These are phyloP conservation scores for Diuraphis noxia DNA, from an alignment of 1,140 invertebrate genomes.

Conservation along the genomic window DNA sequence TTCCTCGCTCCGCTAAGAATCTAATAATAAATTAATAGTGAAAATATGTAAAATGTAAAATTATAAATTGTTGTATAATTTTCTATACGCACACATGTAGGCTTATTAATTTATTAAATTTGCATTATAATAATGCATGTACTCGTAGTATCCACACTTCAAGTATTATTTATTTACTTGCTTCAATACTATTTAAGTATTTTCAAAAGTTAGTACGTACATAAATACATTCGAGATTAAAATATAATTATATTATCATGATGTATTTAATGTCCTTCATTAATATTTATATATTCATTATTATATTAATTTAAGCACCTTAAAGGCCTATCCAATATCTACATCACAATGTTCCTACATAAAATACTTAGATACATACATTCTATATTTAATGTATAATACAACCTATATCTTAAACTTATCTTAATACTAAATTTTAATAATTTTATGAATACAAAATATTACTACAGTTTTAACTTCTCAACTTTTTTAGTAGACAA, in stretches of 20 bases:
- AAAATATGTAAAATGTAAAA: no score
- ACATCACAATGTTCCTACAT: background rate
- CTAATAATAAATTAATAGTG: no score
- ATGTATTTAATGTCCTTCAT: background rate
- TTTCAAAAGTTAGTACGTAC: no score
- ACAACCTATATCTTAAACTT: no score
- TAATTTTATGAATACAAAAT: no score
- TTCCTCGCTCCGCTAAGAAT: no score
- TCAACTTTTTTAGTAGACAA: no score
- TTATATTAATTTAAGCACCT: background rate
- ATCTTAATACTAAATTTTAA: no score
- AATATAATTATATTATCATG: no score
- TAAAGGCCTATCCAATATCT: background rate
- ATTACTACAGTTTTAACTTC: no score
- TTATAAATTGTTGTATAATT: background rate
- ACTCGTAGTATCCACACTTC: background rate
- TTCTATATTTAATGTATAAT: no score
- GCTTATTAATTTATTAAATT: background rate
- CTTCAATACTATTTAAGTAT: background rate
- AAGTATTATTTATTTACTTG: background rate
- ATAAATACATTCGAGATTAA: no score
- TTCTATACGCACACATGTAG: background rate
- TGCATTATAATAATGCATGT: background rate
- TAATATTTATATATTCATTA: background rate
- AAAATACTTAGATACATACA: background rate